Evolutionary conservation across 2,888 invertebrate species (phyloP).

Genomic region (Sminthurides aquaticus): DNA sequence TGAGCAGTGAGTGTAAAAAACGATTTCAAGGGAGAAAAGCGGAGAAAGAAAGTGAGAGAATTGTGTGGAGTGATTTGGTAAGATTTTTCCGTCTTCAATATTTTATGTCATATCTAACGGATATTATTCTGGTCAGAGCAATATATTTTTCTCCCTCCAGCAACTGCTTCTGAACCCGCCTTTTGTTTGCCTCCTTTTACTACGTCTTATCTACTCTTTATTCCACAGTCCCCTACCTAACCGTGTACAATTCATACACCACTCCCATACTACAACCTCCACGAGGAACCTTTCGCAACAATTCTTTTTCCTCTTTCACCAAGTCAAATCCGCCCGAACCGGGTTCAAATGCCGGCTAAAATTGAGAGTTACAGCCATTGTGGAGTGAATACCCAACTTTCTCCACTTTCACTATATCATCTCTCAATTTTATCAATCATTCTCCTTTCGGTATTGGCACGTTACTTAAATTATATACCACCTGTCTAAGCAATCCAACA

Average conservation of each 20-base stretch:
- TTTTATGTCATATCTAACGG: conserved; percentile 34
- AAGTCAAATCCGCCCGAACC: too few species aligned
- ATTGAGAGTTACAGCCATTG: too few species aligned
- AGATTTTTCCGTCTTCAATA: conserved; percentile 32
- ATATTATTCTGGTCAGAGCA: conserved; percentile 33
- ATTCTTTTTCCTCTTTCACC: neutral
- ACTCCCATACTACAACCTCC: neutral
- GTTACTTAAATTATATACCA: too few species aligned
- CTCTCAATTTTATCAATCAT: too few species aligned
- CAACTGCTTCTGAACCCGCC: conserved; percentile 24
- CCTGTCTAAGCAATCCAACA: too few species aligned
- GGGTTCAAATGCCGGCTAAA: too few species aligned
- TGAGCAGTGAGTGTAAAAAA: conserved; percentile 11
- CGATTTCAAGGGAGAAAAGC: conserved; percentile 6
- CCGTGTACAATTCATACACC: neutral
- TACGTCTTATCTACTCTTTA: neutral
- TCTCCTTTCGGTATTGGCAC: too few species aligned
- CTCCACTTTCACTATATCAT: too few species aligned
- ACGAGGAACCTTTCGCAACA: neutral
- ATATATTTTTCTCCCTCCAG: conserved; percentile 39
- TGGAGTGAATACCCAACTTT: too few species aligned
- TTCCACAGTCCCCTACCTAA: neutral
- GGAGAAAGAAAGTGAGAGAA: conserved; percentile 10
- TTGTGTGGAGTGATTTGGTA: conserved; percentile 26
- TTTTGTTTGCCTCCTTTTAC: conserved; percentile 21